phyloP scores from a whole-genome alignment of 1,140 invertebrate genomes.

The Eurosta solidaginis region DNA sequence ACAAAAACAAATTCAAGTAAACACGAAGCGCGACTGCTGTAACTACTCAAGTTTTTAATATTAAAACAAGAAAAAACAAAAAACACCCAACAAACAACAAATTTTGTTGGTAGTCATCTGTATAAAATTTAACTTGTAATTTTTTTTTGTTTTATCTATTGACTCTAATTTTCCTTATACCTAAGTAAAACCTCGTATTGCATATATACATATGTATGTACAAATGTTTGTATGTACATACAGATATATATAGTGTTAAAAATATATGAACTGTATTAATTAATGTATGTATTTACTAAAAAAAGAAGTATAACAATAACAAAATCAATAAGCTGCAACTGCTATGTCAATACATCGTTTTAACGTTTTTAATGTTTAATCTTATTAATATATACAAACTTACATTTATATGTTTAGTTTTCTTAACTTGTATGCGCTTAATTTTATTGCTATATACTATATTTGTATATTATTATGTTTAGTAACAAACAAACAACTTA shows the following conservation, averaged over 20 bases:
- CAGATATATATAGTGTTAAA: background rate
- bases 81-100: background rate
- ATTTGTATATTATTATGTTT: conserved; percentile 5
- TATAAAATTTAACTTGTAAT: background rate
- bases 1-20: background rate
- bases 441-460: conserved; percentile 12
- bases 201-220: no score
- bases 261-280: conserved; percentile 16
- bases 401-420: no score
- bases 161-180: background rate
- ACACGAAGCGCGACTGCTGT: background rate
- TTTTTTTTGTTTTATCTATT: background rate
- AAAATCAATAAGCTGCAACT: background rate
- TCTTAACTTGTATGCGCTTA: background rate
- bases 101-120: conserved; percentile 14
- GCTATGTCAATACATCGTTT: background rate
- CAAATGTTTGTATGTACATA: no score
- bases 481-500: background rate
- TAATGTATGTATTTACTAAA: conserved; percentile 12
- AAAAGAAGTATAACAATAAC: no score
- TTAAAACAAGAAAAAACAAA: background rate
- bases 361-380: background rate
- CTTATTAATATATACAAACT: no score
- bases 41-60: background rate
- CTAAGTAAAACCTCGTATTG: background rate